phyloP scores from a whole-genome alignment of 2,113 vertebrate species.

The Macrotus californicus region DNA sequence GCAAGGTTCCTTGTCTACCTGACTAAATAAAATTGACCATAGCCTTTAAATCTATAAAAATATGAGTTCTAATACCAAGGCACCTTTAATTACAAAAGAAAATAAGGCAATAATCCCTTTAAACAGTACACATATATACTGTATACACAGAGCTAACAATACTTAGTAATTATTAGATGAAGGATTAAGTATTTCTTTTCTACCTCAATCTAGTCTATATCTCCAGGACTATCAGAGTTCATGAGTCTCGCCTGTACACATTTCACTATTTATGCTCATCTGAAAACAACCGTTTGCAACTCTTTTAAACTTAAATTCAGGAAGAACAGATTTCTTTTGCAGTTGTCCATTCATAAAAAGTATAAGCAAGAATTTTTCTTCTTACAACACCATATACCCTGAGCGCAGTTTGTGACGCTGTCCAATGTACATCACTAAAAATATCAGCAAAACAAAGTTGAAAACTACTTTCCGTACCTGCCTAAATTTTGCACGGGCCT shows the following conservation, averaged over 20 bases:
- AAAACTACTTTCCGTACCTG: conserved; percentile 83
- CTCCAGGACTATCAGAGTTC: conserved; percentile 48
- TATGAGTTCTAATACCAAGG: not conserved
- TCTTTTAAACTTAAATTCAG: conserved; percentile 63
- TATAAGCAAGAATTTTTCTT: not conserved
- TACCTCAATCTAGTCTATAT: not conserved
- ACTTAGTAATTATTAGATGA: not conserved
- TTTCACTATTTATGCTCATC: not conserved
- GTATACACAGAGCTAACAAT: not conserved
- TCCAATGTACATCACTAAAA: not conserved
- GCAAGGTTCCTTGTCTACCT: not conserved
- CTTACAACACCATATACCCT: not conserved
- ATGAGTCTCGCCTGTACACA: conserved; percentile 54
- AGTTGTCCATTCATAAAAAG: conserved; percentile 52
- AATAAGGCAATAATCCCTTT: not conserved
- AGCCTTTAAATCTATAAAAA: conserved; percentile 30
- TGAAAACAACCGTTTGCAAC: conserved; percentile 48
- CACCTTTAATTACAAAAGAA: conserved; percentile 7
- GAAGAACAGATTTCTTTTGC: conserved; percentile 53
- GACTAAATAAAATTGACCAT: conserved; percentile 11
- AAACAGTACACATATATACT: not conserved
- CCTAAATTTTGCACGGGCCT: conserved; percentile 92
- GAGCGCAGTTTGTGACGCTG: not conserved
- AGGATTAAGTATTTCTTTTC: not conserved
- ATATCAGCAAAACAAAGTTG: conserved; percentile 37